Percentiles rank a stretch among this genome's conserved stretches.
Evolutionary conservation across 2,888 invertebrate species (phyloP).

Genomic region (Cheilosia vulpina): DNA sequence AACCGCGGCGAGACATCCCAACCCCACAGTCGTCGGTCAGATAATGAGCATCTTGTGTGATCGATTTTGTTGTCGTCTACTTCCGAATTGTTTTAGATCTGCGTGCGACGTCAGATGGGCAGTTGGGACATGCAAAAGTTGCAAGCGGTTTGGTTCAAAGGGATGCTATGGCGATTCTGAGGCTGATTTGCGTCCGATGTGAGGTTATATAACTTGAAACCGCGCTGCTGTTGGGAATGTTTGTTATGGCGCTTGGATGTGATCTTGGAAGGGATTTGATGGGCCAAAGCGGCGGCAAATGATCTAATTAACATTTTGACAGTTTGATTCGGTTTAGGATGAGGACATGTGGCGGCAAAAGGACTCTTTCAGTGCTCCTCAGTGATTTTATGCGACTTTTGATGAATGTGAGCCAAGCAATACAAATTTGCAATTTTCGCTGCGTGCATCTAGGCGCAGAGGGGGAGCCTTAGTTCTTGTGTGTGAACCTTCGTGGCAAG

Average conservation of each 20-base stretch:
- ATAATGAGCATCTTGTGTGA: constrained; percentile 63
- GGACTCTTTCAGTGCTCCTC: too few relatives aligned
- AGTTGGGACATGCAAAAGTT: too few relatives aligned
- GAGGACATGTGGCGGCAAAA: background rate
- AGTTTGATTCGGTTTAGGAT: background rate
- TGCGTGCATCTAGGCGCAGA: too few relatives aligned
- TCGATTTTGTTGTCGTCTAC: background rate
- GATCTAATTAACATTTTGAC: background rate
- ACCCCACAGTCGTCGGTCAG: constrained; percentile 15
- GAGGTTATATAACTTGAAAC: background rate
- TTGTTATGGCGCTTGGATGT: background rate
- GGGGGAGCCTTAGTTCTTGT: too few relatives aligned
- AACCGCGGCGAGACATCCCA: background rate
- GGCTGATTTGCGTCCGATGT: constrained; percentile 30
- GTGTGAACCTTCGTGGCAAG: too few relatives aligned
- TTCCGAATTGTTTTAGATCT: constrained; percentile 22
- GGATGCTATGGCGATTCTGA: background rate
- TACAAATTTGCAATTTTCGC: too few relatives aligned
- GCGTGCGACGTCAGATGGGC: background rate
- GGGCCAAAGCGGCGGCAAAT: background rate
- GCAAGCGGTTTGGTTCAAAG: constrained; percentile 38
- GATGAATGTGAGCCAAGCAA: too few relatives aligned
- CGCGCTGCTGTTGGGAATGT: constrained; percentile 24
- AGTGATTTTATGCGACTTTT: too few relatives aligned
- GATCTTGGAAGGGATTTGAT: background rate